phyloP scores from a whole-genome alignment of 1,140 invertebrate species.

The Battus philenor region DNA sequence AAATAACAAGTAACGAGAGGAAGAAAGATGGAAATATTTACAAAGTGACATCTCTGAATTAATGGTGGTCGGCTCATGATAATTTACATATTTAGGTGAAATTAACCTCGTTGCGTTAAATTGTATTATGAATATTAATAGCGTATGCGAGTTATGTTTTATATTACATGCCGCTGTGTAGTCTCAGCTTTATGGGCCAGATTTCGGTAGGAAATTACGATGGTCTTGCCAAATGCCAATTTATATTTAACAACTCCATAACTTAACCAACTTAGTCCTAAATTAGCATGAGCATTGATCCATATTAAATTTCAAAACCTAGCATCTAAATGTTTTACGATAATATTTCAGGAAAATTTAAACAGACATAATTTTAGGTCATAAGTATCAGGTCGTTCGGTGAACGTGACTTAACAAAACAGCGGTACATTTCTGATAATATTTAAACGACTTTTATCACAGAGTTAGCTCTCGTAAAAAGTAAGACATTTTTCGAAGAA shows the following conservation, averaged over 20 bases:
- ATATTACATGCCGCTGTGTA: conserved; percentile 48
- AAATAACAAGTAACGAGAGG: conserved; percentile 14
- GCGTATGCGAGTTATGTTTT: conserved; percentile 50
- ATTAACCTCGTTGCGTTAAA: conserved; percentile 73
- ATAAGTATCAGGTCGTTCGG: no score
- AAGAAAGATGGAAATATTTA: conserved; percentile 55
- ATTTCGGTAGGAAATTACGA: conserved; percentile 40
- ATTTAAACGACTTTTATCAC: no score
- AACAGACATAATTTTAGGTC: no score
- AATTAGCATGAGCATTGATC: no score
- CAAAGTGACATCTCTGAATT: conserved; percentile 69
- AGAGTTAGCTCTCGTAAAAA: conserved; percentile 10
- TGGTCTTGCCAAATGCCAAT: conserved; percentile 19
- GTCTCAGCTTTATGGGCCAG: conserved; percentile 52
- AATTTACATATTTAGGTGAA: conserved; percentile 76
- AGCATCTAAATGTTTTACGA: no score
- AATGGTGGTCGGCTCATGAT: conserved; percentile 74
- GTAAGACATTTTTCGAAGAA: conserved; percentile 32
- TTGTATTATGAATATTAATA: conserved; percentile 76
- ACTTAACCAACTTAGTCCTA: no score
- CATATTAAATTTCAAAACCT: no score
- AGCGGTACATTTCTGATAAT: no score
- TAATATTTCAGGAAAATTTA: no score
- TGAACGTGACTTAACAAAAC: no score
- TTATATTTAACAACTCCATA: no score